Base-by-base conservation (phyloP, 2,888 invertebrate species). In the Tiliacea aurago region DNA sequence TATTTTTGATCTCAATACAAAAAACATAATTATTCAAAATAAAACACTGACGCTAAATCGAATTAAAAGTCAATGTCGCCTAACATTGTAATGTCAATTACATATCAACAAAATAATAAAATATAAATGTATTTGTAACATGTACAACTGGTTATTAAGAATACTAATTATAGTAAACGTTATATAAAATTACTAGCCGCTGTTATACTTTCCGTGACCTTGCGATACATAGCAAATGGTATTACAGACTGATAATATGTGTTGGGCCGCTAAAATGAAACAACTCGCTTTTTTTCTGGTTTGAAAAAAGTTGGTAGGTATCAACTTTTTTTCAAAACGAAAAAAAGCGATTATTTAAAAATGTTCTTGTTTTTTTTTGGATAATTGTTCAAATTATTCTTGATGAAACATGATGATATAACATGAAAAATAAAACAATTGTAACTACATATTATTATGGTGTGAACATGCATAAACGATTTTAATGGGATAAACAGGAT, bases 121-220 rank as follows among this genome's bases (percentile, higher is more conserved):
- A 33, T 23, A 33, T 37, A 61, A 81, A 75, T 58, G 47, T 76
- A 58, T 47, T 71, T 63, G 66, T 63, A 59, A 65, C 66, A 59
- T 66, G 43, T 65, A 59, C 58, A 80, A 76, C 68, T 47, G 65
- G 59, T 76, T 74, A 79, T 61, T 78, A 49, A 63, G 28, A 73
- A 49, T 37, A 56, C 49, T 73, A 79, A 84, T 81, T 73, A 84
- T 66, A 81, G 58, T 76, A 68, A 76, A 70, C 65, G 68, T 62
- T 79, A 67, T 73, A 86, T 80, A 86, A 81, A 86, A 84, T 67
- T 80, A 80, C 80, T 76, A 56, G 68, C 71, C 41, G 61, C 70
- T 65, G 87, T 83, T 82, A 85, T 76, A 89, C 86, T 88, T 88
- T 88, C 82, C 79, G 83, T 86, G 91, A 91, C 91, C 91, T 92